Percentiles rank a stretch among this genome's conserved stretches.
These are phyloP conservation scores for Amphiprion clarkii DNA, from an alignment of 2,797 vertebrate species.

Conservation along the genomic window DNA sequence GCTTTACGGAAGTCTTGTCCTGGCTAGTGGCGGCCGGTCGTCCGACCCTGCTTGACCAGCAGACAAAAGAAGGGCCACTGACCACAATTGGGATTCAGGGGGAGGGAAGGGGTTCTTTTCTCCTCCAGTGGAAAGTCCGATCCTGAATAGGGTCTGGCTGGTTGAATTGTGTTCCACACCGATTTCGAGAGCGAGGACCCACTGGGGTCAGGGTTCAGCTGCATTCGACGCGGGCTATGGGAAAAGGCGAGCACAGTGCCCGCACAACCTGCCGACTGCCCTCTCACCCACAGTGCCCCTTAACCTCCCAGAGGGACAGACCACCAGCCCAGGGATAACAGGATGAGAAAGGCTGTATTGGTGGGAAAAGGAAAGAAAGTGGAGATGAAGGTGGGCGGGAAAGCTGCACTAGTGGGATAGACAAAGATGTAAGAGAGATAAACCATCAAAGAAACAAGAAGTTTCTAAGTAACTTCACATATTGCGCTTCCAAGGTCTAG, in stretches of 20 bases:
- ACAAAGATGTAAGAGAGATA: constrained; percentile 79
- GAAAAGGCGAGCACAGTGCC: constrained; percentile 84
- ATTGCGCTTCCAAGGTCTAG: constrained; percentile 73
- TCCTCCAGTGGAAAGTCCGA: constrained; percentile 77
- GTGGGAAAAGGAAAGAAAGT: constrained; percentile 73
- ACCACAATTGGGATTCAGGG: constrained; percentile 77
- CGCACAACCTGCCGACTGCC: constrained; percentile 83
- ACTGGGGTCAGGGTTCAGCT: constrained; percentile 87
- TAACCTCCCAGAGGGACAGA: constrained; percentile 80
- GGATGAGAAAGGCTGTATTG: constrained; percentile 78
- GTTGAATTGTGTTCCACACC: constrained; percentile 80
- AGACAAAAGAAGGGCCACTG: constrained; percentile 83
- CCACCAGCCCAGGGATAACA: constrained; percentile 80
- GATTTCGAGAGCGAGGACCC: constrained; percentile 78
- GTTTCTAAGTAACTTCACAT: constrained; percentile 82
- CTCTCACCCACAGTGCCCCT: constrained; percentile 82
- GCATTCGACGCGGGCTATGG: constrained; percentile 85
- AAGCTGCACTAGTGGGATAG: constrained; percentile 42
- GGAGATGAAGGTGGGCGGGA: constrained; percentile 71
- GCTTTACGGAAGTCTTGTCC: constrained; percentile 87
- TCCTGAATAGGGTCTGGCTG: constrained; percentile 83
- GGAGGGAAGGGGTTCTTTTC: constrained; percentile 61
- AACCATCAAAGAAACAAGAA: constrained; percentile 78
- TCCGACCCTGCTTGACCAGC: constrained; percentile 83
- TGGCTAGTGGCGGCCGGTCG: constrained; percentile 82